These are phyloP conservation scores for Nyctalus aviator DNA, from an alignment of 2,797 vertebrate genomes.

Conservation along the genomic window DNA sequence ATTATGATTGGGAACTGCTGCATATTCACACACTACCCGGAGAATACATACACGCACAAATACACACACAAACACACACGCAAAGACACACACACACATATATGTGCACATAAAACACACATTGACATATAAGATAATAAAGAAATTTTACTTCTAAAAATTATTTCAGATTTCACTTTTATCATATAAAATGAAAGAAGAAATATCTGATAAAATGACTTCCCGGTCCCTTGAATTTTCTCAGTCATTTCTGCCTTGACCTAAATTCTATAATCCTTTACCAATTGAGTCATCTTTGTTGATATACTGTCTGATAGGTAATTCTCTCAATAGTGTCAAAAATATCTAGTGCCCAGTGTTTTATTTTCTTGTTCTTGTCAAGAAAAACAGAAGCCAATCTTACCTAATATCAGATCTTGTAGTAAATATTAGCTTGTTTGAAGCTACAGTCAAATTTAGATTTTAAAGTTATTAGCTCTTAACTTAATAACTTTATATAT, in stretches of 20 bases:
- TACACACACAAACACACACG: background rate
- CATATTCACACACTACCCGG: background rate
- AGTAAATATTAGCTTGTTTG: background rate
- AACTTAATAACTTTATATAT: background rate
- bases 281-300: constrained; percentile 7
- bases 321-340: constrained; percentile 55
- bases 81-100: background rate
- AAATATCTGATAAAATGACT: background rate
- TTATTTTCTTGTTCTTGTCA: constrained; percentile 2
- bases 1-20: too few species aligned
- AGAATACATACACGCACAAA: too few species aligned
- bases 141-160: background rate
- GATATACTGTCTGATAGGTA: constrained; percentile 2
- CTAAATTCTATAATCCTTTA: constrained; percentile 27
- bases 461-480: background rate
- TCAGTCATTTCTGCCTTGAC: constrained; percentile 46
- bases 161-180: constrained; percentile 36
- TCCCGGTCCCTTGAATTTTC: background rate
- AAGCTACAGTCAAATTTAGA: background rate
- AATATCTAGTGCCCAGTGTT: background rate
- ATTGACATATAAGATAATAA: background rate
- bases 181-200: constrained; percentile 41
- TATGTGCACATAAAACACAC: background rate
- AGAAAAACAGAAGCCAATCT: background rate
- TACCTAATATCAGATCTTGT: background rate